Base-by-base conservation (phyloP, 2,113 vertebrate genomes). In the Zosterops lateralis region DNA sequence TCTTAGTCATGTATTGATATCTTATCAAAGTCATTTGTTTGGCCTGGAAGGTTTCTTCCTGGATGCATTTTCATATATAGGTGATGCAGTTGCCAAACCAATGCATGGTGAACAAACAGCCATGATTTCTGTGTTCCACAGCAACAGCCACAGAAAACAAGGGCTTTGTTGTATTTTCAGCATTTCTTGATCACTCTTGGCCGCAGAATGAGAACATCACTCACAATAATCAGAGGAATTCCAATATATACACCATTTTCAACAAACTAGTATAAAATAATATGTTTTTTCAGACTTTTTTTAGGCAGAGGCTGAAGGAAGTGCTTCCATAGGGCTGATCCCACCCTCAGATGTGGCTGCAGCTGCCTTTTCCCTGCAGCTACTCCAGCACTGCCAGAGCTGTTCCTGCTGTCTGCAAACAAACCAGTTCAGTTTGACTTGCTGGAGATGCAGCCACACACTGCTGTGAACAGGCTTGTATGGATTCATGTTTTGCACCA, bases 1-100 rank as follows among this genome's bases (percentile, higher is more conserved):
- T 89, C 85, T 87, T 88, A 75, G 76, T 92, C 90, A 84, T 91
- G 88, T 70, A 96, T 71, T 88, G 92, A 81, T 88, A 93, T 74
- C 75, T 80, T 95, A 95, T 95, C 95, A 48, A 71, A 95, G 76
- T 15, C 14, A 3, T 90, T 91, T 92, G 71, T 80, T 77, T 65
- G 78, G 81, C 65, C 76, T 74, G 45, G 45, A 90, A 93, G 60
- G 53, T 93, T 95, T 88, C 82, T 80, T 80, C 72, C 91, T 67
- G 67, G 61, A 60, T 67, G 24, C 26, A 53, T 89, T 89, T 75
- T 80, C 87, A 48, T 40, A 13, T 14, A 13, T 1, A 45, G 65
- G 44, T 28, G 19, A 58, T 29, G 68, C 0, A 8, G 26, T 53
- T 58, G 26, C 56, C 75, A 87, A 76, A 85, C 38, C n/a, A 66